A percentile compares a stretch with the other conserved stretches of the same genome.
phyloP scores from a whole-genome alignment of 2,888 invertebrate species.

The Polymixis lichenea region DNA sequence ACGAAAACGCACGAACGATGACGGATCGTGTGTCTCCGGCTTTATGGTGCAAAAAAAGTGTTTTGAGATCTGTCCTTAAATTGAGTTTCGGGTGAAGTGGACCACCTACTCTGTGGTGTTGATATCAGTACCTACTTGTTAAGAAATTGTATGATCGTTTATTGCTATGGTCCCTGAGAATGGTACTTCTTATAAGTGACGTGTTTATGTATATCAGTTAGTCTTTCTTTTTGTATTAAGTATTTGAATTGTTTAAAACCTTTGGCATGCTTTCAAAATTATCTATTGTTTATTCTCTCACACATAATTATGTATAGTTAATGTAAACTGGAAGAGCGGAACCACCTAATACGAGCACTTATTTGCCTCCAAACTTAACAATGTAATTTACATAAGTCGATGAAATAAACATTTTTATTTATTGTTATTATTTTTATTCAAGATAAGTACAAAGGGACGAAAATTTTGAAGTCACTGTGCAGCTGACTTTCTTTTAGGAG shows the following conservation, averaged over 20 bases:
- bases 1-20: slow-evolving; percentile 71
- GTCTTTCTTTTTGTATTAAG: too few relatives aligned
- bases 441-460: not conserved
- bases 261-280: too few relatives aligned
- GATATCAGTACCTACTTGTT: slow-evolving; percentile 15
- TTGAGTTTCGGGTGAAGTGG: slow-evolving; percentile 64
- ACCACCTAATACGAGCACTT: too few relatives aligned
- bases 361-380: too few relatives aligned
- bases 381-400: too few relatives aligned
- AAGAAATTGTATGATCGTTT: slow-evolving; percentile 1
- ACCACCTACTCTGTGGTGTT: slow-evolving; percentile 64
- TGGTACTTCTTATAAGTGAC: not conserved
- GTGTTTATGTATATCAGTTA: not conserved
- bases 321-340: too few relatives aligned
- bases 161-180: not conserved
- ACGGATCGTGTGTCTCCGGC: slow-evolving; percentile 72
- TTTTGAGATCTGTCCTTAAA: slow-evolving; percentile 51
- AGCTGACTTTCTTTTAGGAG: not conserved
- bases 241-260: too few relatives aligned
- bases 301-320: too few relatives aligned
- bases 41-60: slow-evolving; percentile 68
- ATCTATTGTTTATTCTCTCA: too few relatives aligned
- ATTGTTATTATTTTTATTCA: too few relatives aligned
- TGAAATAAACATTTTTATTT: too few relatives aligned
- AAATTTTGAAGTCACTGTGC: not conserved